Evolutionary conservation across 2,888 invertebrate species (phyloP), one percentile per base, ranked within the genome.

Genomic region (Dryomyza anilis): DNA sequence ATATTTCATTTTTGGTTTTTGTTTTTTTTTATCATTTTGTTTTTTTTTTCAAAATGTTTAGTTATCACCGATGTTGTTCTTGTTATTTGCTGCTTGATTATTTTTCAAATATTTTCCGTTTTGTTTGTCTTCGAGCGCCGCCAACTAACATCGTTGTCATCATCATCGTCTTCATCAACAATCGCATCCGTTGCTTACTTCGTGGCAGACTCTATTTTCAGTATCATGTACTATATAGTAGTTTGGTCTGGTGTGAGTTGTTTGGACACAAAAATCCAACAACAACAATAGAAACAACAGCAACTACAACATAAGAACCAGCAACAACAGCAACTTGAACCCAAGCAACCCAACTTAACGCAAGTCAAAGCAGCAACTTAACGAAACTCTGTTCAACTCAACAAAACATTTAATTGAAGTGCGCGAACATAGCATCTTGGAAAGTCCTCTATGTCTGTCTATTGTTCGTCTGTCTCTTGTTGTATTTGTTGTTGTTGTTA

Each of bases 81-180:
- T 61, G 36, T 61, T 52, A 30, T 53, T 36, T 39, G 61, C 19
- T 43, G 61, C 43, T 43, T 43, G 61, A 61, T 61, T 53, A 61
- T 61, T 53, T 43, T 61, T 61, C 52, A 27, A n/a, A 61, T 27
- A 61, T 56, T 56, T 39, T 56, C 39, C 23, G 23, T 7, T 39
- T 16, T 56, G 25, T 43, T 39, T 43, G 25, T 48, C 30, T 59
- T 46, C 48, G 21, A 48, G 33, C 46, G 30, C 58, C 45, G 58
- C 45, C 58, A 58, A n/a, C n/a, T n/a, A n/a, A n/a, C n/a, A n/a
- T n/a, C n/a, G n/a, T n/a, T n/a, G n/a, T 12, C 56, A 39, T 10
- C 21, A 23, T 23, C 19, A 43, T n/a, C 43, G 14, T 14, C 4
- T 6, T 43, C 16, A n/a, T n/a, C 43, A 43, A 43, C 16, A 4